Base-by-base conservation (phyloP, 37 sponge, comb jelly and placozoan species). In the Haliclona indistincta region DNA sequence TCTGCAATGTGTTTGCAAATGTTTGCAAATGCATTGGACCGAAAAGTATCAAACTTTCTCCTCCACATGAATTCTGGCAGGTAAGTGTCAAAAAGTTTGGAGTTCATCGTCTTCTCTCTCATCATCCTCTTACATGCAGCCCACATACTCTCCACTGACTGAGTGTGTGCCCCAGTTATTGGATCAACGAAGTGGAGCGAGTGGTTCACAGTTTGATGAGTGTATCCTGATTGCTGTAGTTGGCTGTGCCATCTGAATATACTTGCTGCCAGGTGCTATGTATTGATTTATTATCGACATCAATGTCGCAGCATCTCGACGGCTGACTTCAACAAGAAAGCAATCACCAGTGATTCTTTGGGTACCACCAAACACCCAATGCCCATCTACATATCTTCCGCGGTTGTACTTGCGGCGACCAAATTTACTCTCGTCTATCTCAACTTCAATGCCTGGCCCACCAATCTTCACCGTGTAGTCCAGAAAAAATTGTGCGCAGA, bases 111-210 rank as follows among this genome's bases (percentile, higher is more conserved):
- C 56, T 49, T 64, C 1, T 42, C 4, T 29, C 56, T 54, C 52
- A 78, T 54, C 68, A 54, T 67, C 13, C 28, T 11, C 56, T 78
- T 78, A 1, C 17, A 20, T 36, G 38, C 7, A 37, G 47, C 47
- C 78, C 78, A 78, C n/a, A 25, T 54, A 1, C 43, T 20, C 36
- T 78, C 78, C 38, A 69, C 55, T 17, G 19, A 42, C 42, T 58
- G 80, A 0, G 80, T 79, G 62, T 79, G 80, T 0, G 60, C 71
- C 3, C 80, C 80, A 29, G 80, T 69, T 7, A 26, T 1, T 36
- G 84, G 84, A 68, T 75, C 70, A 6, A 83, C 77, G 67, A 83
- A 83, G 19, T 75, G 40, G 2, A 69, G 62, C 3, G 76, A 75
- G 40, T 83, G 84, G 76, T 83, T 75, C 5, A 75, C 84, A 34